Evolutionary conservation across 1,140 invertebrate genomes (phyloP), one percentile per base, ranked within the genome.

Genomic region (Polypedilum vanderplanki): DNA sequence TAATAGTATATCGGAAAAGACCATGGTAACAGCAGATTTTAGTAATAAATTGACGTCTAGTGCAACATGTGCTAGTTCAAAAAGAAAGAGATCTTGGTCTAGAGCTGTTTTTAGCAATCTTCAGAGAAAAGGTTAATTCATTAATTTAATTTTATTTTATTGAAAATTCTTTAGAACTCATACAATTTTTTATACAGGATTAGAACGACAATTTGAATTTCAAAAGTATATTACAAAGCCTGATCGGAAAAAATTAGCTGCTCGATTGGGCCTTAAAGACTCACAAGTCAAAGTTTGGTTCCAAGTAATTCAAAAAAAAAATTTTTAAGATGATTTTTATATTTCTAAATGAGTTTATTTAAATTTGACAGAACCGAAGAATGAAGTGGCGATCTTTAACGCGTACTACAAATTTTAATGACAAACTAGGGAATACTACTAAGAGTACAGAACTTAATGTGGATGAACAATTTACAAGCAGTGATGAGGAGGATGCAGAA

Each of bases 191-290:
- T 5, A 33, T 33, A n/a, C n/a, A 33, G 24, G 24, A 0, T 85
- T 98, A 40, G 97, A 98, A 84, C 92, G 96, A 77, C 85, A 96
- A 79, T 98, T 98, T 85, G 94, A 96, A 82, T 88, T 96, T 15
- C 96, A 98, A 83, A 98, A 98, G 83, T 98, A 98, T 83, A 98
- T 98, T 79, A 97, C 94, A 73, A 98, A 98, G 82, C 96, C 96
- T 0, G 96, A 98, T 83, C 87, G 97, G 79, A 93, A 97, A 83
- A 97, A 98, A 80, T 84, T 98, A 41, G 97, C 97, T 0, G 95
- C 96, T 78, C 95, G 96, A 79, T 86, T 98, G 5, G 96, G 96
- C 20, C 88, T 98, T 0, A 98, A 96, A 78, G 97, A 98, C 81
- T 94, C 93, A 76, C 94, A 96, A 89, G 94, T 96, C 78, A 86